Evolutionary conservation across 2,113 vertebrate genomes (phyloP).

Genomic region (Leptocoma aspasia): DNA sequence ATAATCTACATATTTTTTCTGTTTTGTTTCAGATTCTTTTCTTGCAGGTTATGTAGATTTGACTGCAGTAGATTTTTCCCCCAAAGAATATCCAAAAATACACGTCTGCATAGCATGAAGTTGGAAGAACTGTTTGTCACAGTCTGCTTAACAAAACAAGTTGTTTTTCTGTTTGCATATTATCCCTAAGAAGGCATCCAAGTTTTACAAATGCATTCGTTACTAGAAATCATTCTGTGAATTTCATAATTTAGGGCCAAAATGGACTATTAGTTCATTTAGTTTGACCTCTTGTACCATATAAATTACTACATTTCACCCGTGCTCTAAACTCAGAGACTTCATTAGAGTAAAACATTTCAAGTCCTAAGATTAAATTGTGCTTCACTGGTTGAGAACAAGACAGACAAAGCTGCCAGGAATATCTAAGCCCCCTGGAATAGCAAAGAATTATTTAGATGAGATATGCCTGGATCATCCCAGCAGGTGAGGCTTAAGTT

Average conservation of each 20-base stretch:
- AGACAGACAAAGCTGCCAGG: background rate
- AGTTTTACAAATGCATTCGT: background rate
- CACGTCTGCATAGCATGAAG: conserved; percentile 30
- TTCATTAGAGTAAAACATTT: conserved; percentile 7
- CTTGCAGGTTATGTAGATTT: conserved; percentile 41
- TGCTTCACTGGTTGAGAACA: background rate
- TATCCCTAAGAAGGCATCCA: background rate
- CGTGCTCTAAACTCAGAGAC: background rate
- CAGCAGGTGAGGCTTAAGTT: background rate
- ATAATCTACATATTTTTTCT: conserved; percentile 38
- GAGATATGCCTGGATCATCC: background rate
- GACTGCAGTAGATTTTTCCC: conserved; percentile 41
- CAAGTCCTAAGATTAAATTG: background rate
- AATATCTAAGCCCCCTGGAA: background rate
- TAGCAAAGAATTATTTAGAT: background rate
- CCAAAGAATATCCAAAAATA: conserved; percentile 50
- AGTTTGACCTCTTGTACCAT: background rate
- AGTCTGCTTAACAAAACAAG: conserved; percentile 47
- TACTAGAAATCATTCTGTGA: conserved; percentile 5
- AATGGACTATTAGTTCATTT: background rate
- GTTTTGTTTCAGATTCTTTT: conserved; percentile 36
- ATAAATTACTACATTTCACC: background rate
- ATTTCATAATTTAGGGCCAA: background rate
- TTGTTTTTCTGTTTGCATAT: conserved; percentile 7
- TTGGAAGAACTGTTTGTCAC: conserved; percentile 35